Base-by-base conservation (phyloP, 2,888 invertebrate species). In the Hetaerina titia region DNA sequence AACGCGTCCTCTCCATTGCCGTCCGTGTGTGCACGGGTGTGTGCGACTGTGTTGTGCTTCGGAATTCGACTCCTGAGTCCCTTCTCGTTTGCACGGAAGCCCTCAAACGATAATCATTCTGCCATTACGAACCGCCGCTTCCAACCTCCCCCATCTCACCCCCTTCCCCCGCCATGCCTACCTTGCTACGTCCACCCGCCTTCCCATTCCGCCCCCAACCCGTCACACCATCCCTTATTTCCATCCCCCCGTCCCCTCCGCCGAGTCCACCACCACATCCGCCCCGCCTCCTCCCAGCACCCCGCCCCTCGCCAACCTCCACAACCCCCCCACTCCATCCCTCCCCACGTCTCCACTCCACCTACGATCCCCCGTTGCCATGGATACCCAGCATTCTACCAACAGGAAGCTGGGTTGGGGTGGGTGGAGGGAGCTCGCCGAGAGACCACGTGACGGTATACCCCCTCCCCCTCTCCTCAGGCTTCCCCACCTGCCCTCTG, bases 361-460 rank as follows among this genome's bases (percentile, higher is more conserved):
- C 89, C 89, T 15, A 57, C 89, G 45, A 45, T 58, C 64, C 56
- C 57, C 56, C 45, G 92, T 92, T 57, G 69, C 69, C 92, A 92
- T 92, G 92, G 92, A 92, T 69, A 92, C 92, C 74, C 92, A 69
- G 92, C 92, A 92, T 92, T 69, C 92, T 92, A 69, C 92, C 92
- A 92, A 92, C 92, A 92, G 92, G 92, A 74, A 92, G 92, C 92
- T 92, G 92, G 92, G 92, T 69, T 56, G 92, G 92, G 92, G 92
- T 90, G 90, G 90, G 64, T 64, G 92, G 90, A 31, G 90, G 63
- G 45, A 19, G 90, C 31, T 31, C 31, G 31, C 63, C 60, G 90
- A 45, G 63, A 57, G 45, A 92, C 92, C 92, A 92, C 92, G 92
- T 92, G 92, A 92, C 92, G 64, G 45, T 69, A 45, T 74, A 92